Base-by-base conservation (phyloP, 2,888 invertebrate genomes). In the Leptopterna dolabrata region DNA sequence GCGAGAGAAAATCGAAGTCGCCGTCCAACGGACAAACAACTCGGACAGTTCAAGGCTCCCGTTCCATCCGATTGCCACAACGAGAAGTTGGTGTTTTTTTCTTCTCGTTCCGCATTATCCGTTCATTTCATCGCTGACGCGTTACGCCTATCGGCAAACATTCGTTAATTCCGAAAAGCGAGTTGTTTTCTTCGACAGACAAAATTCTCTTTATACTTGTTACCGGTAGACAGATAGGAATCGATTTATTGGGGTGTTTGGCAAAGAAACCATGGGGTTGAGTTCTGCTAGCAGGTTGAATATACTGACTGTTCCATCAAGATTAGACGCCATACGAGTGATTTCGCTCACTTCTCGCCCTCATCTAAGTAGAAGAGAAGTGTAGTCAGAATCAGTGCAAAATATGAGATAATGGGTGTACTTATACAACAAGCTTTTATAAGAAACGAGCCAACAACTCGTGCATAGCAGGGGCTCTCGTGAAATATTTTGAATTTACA, bases 41-140 rank as follows among this genome's bases (percentile, higher is more conserved):
- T 63, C 24, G 63, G 63, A 63, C 63, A 63, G 63, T 63, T 63
- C 63, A 63, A 63, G 63, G 63, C 63, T 63, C 63, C 63, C 63
- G 24, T 63, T 24, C 63, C 63, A 9, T 63, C 11, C 63, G 11
- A 19, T 63, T 63, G 24, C 63, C 63, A 24, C 19, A 27, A 11
- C 63, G 24, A 63, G 63, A 19, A 63, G 63, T 63, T 63, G 6
- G 63, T 24, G 63, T 63, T 63, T 63, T 63, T 63, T 63, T 63
- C 24, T 63, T 63, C 36, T 63, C 63, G 63, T 2, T 19, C 11
- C 63, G 63, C 24, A 63, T 63, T 63, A 63, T 63, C 63, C 63
- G 63, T 24, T 4, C 63, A 11, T 63, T 63, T 63, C 63, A 63
- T 63, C 63, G 63, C 47, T 63, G 63, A 24, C 24, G 19, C 24